A percentile compares a stretch with the other conserved stretches of the same genome.
Conservation (phyloP, 2,113 vertebrate species). For the Cichladusa arquata region DNA sequence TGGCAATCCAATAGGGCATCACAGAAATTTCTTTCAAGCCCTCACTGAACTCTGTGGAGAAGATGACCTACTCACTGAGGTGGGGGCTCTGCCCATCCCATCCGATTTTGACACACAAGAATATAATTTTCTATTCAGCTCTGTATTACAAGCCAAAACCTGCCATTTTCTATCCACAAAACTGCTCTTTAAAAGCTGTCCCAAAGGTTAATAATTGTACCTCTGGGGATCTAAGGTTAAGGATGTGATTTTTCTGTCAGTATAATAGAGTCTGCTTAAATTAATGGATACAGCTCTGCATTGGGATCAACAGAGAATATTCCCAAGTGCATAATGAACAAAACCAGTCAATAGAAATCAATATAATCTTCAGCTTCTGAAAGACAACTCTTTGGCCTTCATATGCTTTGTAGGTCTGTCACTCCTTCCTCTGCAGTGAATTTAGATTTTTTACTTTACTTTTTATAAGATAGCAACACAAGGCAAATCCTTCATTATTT, state of each 20-base stretch:
- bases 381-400: neutral
- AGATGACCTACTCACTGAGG: neutral
- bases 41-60: neutral
- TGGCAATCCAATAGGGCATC: neutral
- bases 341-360: conserved; percentile 12
- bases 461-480: neutral
- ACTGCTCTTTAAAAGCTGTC: conserved; percentile 1
- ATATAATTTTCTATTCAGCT: neutral
- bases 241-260: conserved; percentile 11
- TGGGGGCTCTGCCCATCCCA: neutral
- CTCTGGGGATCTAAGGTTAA: conserved; percentile 2
- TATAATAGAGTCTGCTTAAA: neutral
- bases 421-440: neutral
- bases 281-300: neutral
- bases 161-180: neutral
- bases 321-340: neutral
- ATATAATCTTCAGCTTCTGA: neutral
- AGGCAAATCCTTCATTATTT: neutral
- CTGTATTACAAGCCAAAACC: neutral
- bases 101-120: accelerated
- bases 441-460: neutral
- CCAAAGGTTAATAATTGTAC: conserved; percentile 4
- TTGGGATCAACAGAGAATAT: neutral
- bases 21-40: neutral
- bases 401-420: neutral